Evolutionary conservation across 2,113 vertebrate genomes (phyloP).

Genomic region (Glaucidium brasilianum): DNA sequence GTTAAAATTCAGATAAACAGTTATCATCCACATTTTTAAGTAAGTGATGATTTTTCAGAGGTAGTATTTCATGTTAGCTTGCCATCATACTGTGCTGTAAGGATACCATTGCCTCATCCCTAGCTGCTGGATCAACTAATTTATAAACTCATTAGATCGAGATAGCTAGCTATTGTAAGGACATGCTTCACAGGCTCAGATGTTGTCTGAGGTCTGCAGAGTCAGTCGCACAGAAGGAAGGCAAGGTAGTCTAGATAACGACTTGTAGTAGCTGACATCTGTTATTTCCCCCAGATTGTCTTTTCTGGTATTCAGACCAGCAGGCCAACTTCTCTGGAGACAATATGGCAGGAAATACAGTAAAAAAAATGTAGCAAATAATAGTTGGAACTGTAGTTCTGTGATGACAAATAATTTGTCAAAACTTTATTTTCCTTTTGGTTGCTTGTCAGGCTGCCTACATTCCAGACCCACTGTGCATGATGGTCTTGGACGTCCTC

Average conservation of each 20-base stretch:
- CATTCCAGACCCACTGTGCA: not conserved
- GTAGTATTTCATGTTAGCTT: not conserved
- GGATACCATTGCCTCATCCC: not conserved
- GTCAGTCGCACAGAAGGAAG: not conserved
- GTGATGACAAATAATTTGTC: not conserved
- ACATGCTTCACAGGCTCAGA: not conserved
- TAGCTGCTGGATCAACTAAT: not conserved
- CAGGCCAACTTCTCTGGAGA: not conserved
- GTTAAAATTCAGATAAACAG: not conserved
- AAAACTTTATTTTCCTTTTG: not conserved
- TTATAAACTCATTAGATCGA: not conserved
- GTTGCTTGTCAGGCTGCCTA: not conserved
- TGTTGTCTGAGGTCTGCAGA: not conserved
- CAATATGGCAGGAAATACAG: not conserved
- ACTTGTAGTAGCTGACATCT: not conserved
- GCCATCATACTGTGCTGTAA: not conserved
- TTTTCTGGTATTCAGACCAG: not conserved
- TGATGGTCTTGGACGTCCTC: accelerated
- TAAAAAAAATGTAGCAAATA: not conserved
- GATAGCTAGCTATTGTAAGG: not conserved
- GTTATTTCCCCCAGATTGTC: not conserved
- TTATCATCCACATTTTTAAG: not conserved
- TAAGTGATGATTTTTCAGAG: not conserved
- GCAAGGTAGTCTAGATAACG: not conserved
- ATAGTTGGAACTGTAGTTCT: not conserved